These are phyloP conservation scores for Buathra laborator DNA, from an alignment of 2,888 invertebrate genomes.

Conservation along the genomic window DNA sequence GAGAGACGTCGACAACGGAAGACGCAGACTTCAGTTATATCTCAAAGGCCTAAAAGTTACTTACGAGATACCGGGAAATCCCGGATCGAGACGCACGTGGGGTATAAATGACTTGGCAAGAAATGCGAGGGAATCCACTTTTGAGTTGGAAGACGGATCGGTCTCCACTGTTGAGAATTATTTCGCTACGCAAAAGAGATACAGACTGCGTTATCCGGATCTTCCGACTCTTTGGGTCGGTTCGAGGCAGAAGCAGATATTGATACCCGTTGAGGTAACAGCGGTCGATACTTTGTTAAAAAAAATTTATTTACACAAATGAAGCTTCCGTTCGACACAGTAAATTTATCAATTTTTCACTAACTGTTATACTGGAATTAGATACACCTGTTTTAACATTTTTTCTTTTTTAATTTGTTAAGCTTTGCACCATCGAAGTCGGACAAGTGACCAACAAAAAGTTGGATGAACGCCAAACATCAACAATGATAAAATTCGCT, in stretches of 20 bases:
- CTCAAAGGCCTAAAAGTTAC: slow-evolving; percentile 86
- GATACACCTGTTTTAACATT: too few species aligned
- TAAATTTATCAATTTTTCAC: too few species aligned
- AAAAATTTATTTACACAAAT: neutral
- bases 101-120: slow-evolving; percentile 85
- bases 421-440: slow-evolving; percentile 87
- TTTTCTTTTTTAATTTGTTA: too few species aligned
- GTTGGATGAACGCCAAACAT: slow-evolving; percentile 93
- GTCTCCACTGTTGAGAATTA: slow-evolving; percentile 86
- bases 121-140: slow-evolving; percentile 82
- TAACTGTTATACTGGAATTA: too few species aligned
- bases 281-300: neutral
- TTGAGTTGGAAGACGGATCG: slow-evolving; percentile 79
- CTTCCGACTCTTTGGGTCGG: slow-evolving; percentile 96
- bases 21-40: slow-evolving; percentile 75
- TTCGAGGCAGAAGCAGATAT: slow-evolving; percentile 88
- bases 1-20: slow-evolving; percentile 45
- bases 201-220: slow-evolving; percentile 87
- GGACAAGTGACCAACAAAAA: slow-evolving; percentile 93
- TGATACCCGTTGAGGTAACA: slow-evolving; percentile 92
- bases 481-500: slow-evolving; percentile 94
- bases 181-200: slow-evolving; percentile 83
- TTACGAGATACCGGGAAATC: slow-evolving; percentile 85
- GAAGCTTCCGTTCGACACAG: too few species aligned
- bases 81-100: slow-evolving; percentile 84